Evolutionary conservation across 2,113 vertebrate genomes (phyloP).

Genomic region (Alectura lathami): DNA sequence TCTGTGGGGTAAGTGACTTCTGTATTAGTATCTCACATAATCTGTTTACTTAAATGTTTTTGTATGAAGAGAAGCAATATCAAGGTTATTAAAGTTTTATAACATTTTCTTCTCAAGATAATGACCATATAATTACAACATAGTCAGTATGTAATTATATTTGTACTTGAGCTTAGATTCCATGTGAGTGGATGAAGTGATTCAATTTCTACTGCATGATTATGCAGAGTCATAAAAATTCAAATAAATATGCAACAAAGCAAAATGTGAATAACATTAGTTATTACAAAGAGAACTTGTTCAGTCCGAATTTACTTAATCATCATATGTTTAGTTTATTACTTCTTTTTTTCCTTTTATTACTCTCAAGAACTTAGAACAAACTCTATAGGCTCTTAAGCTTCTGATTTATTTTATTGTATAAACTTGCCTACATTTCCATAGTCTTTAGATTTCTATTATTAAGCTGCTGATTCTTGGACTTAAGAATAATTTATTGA

Average conservation of each 20-base stretch:
- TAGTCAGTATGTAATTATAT: neutral
- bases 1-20: neutral
- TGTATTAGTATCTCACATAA: neutral
- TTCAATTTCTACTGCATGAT: conserved; percentile 30
- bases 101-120: conserved; percentile 1
- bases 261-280: conserved; percentile 24
- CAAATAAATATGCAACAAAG: conserved; percentile 28
- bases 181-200: neutral
- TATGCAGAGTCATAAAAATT: conserved; percentile 39
- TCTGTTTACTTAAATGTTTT: neutral
- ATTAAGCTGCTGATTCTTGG: neutral
- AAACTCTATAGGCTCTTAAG: conserved; percentile 22
- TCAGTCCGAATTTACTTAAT: conserved; percentile 31
- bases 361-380: conserved; percentile 20
- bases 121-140: neutral
- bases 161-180: conserved; percentile 20
- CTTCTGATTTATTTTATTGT: conserved; percentile 17
- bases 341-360: conserved; percentile 16
- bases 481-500: neutral
- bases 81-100: neutral
- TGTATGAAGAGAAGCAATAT: neutral
- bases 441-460: neutral
- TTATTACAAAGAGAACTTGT: conserved; percentile 13
- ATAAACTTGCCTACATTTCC: neutral
- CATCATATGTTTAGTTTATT: conserved; percentile 37